Conservation (phyloP, 92 coral and sea anemone genomes). For the Isaurus tuberculatus region DNA sequence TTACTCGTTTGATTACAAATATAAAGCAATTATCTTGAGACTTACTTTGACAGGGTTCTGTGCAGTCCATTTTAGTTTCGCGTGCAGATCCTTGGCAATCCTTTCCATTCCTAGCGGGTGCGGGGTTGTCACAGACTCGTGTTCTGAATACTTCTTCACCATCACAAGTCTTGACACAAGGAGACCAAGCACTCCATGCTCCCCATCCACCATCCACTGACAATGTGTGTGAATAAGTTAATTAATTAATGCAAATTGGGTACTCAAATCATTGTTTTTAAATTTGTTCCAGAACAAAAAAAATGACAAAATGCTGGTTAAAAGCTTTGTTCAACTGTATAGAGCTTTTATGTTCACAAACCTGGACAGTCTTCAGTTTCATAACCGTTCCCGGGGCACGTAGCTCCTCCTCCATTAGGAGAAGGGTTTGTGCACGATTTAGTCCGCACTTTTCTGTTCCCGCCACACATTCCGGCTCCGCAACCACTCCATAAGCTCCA, state of each 20-base stretch:
- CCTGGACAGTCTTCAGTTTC: conserved; percentile 44
- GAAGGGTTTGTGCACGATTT: conserved; percentile 76
- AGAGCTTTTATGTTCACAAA: background rate
- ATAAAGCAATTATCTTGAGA: background rate
- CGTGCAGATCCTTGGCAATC: conserved; percentile 61
- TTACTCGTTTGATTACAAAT: background rate
- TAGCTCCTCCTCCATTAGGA: conserved; percentile 71
- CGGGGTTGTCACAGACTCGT: conserved; percentile 77
- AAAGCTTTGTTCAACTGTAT: too few relatives aligned
- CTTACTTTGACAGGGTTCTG: conserved; percentile 83
- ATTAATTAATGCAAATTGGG: too few relatives aligned
- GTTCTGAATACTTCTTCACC: conserved; percentile 77
- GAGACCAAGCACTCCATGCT: conserved; percentile 79
- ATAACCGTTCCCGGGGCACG: conserved; percentile 41
- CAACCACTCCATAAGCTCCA: conserved; percentile 89
- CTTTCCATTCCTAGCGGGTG: conserved; percentile 68
- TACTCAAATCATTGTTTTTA: too few relatives aligned
- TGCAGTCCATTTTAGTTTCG: conserved; percentile 81
- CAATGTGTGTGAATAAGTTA: background rate
- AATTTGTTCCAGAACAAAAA: too few relatives aligned
- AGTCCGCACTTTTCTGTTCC: conserved; percentile 72
- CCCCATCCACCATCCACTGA: conserved; percentile 89
- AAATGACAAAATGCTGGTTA: too few relatives aligned
- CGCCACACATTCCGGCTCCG: conserved; percentile 78
- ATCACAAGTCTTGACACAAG: conserved; percentile 81